Base-by-base conservation (phyloP, 2,113 vertebrate genomes). In the Microtus oregoni region DNA sequence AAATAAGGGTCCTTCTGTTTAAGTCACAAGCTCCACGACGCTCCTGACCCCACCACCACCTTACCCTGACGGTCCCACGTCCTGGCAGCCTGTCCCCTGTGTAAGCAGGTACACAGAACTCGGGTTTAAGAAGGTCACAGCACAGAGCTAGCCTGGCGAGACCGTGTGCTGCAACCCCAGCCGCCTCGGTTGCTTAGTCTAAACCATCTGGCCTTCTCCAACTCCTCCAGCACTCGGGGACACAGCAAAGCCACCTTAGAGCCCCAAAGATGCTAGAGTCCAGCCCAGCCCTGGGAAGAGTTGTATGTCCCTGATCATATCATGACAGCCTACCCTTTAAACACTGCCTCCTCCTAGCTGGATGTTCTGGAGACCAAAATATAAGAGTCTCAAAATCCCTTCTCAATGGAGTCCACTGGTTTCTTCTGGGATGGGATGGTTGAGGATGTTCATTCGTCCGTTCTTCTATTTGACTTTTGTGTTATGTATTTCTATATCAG, bases 141-240 rank as follows among this genome's bases (percentile, higher is more conserved):
- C 0, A 0, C 26, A 0, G 4, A 22, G 44, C 63, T 7, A 5
- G 52, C 2, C 52, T 41, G 20, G 14, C 24, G 35, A 88, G 38
- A 13, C 52, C 0, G 2, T n/a, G 28, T 19, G 55, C 55, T 44
- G n/a, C 17, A 28, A 22, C 3, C 28, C n/a, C 65, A 1, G 52
- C 41, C 68, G 26, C 67, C 58, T 26, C 7, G 15, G 35, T 52
- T 24, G 10, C 22, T 2, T 0, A 5, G 10, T 15, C 58, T 73
- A 38, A 38, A 20, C n/a, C n/a, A 5, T 30, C 50, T 47, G n/a
- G 1, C 0, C n/a, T 28, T 50, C 52, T 44, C 3, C 0, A 6
- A 52, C 24, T 30, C 3, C 24, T 67, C 47, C 44, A 35, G 38
- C 35, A 67, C 32, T 20, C 94, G 5, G 11, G 28, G 61, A 67